phyloP scores from a whole-genome alignment of 2,888 invertebrate genomes.

The Chrysotoxum bicinctum region DNA sequence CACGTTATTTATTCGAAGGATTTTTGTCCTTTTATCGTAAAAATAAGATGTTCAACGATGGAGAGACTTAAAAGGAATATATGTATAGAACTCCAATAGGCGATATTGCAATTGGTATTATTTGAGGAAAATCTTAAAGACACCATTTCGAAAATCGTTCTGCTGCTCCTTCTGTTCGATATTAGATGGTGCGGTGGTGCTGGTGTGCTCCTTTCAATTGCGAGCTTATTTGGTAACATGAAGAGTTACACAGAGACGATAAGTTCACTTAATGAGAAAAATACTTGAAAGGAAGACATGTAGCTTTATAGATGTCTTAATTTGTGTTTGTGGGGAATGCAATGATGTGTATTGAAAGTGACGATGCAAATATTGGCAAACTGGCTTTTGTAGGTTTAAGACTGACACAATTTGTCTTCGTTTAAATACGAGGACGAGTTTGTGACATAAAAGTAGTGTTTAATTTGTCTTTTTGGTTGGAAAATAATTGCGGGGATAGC shows the following conservation, averaged over 20 bases:
- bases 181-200: neutral
- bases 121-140: slow-evolving; percentile 61
- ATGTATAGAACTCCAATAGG: neutral
- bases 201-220: slow-evolving; percentile 13
- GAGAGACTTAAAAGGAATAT: slow-evolving; percentile 1
- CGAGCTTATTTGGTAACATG: neutral
- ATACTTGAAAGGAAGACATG: slow-evolving; percentile 3
- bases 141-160: slow-evolving; percentile 23
- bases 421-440: too few relatives aligned
- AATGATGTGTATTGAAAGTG: slow-evolving; percentile 17
- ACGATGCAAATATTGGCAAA: slow-evolving; percentile 21
- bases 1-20: slow-evolving; percentile 64
- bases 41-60: slow-evolving; percentile 22
- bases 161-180: slow-evolving; percentile 9
- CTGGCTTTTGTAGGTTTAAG: neutral
- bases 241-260: slow-evolving; percentile 7
- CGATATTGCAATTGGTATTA: slow-evolving; percentile 53
- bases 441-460: slow-evolving; percentile 2
- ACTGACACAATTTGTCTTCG: slow-evolving; percentile 11
- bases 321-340: neutral
- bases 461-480: neutral
- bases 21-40: slow-evolving; percentile 45
- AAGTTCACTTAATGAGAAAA: slow-evolving; percentile 55
- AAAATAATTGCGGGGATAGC: neutral
- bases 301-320: neutral